Evolutionary conservation across 1,140 invertebrate species (phyloP), one percentile per base, ranked within the genome.

Genomic region (Lasioglossum baleicum): DNA sequence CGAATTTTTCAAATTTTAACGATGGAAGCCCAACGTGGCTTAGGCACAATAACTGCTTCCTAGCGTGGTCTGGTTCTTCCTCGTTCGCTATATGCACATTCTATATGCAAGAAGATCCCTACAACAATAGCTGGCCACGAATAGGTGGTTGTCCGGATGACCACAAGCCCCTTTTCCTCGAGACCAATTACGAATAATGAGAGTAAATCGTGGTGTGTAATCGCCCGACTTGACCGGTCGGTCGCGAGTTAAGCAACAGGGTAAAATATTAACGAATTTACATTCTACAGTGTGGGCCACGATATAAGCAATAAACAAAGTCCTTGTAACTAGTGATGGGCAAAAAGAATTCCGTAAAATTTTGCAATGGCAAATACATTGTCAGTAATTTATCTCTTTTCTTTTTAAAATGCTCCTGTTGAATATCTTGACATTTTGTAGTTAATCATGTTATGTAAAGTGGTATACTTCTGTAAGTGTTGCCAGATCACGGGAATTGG

Each of bases 171-270:
- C 51, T 53, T 67, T 44, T 22, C 64, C 31, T 44, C 58, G 68
- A 48, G 44, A 72, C 80, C 84, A 86, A 86, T 86, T 85, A 85
- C 85, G 76, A 82, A 81, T 86, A 86, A 86, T 79, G 80, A 84
- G 83, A 85, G 85, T 83, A 84, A 85, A 76, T 72, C 73, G 83
- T 31, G 64, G 31, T 53, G 71, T 68, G 68, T 74, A 76, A 82
- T 86, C 83, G 73, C 75, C 70, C 64, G 31, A 31, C 40, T 68
- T 42, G 71, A 66, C 26, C 63, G 22, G 11, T 8, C 10, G 40
- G 17, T 10, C 5, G 10, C 15, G 2, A 22, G 63, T 8, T 31
- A 40, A 66, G n/a, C 63, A 65, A 42, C 63, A 3, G 17, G 13
- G 10, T 26, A 7, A 48, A 2, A 48, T 11, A 13, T 48, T 48